These are phyloP conservation scores for western clawed frog (Xenopus tropicalis) DNA, from an alignment of 2,113 vertebrate genomes.

Conservation along the genomic window DNA sequence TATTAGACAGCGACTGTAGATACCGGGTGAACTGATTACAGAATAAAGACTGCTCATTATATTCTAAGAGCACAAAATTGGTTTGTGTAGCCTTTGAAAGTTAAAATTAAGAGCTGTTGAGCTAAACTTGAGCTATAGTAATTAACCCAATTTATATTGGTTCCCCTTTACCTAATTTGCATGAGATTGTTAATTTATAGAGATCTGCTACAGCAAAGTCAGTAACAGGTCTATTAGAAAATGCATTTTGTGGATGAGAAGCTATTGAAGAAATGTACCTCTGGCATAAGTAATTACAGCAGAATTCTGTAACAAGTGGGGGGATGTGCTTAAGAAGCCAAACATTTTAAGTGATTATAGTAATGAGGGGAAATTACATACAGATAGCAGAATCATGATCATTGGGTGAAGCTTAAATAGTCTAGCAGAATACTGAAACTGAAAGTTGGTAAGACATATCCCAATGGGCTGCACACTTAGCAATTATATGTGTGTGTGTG, in stretches of 20 bases:
- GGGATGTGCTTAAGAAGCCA: slow-evolving; percentile 40
- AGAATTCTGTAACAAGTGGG: slow-evolving; percentile 35
- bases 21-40: slow-evolving; percentile 75
- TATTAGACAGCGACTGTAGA: slow-evolving; percentile 71
- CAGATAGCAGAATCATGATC: slow-evolving; percentile 31
- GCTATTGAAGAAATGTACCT: slow-evolving; percentile 37
- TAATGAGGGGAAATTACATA: slow-evolving; percentile 37
- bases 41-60: slow-evolving; percentile 81
- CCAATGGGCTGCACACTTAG: neutral
- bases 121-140: slow-evolving; percentile 73
- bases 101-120: slow-evolving; percentile 74
- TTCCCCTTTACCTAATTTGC: slow-evolving; percentile 69
- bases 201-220: slow-evolving; percentile 53
- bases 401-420: neutral
- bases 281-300: slow-evolving; percentile 35
- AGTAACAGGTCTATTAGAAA: slow-evolving; percentile 45
- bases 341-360: slow-evolving; percentile 41
- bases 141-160: slow-evolving; percentile 77
- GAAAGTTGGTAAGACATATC: neutral
- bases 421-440: slow-evolving; percentile 9
- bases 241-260: slow-evolving; percentile 40
- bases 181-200: slow-evolving; percentile 69
- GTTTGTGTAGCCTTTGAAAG: slow-evolving; percentile 80
- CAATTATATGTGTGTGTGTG: no score
- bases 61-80: slow-evolving; percentile 81